A percentile compares a stretch with the other conserved stretches of the same genome.
Evolutionary conservation across 2,797 vertebrate species (phyloP).

Genomic region (Esox lucius): DNA sequence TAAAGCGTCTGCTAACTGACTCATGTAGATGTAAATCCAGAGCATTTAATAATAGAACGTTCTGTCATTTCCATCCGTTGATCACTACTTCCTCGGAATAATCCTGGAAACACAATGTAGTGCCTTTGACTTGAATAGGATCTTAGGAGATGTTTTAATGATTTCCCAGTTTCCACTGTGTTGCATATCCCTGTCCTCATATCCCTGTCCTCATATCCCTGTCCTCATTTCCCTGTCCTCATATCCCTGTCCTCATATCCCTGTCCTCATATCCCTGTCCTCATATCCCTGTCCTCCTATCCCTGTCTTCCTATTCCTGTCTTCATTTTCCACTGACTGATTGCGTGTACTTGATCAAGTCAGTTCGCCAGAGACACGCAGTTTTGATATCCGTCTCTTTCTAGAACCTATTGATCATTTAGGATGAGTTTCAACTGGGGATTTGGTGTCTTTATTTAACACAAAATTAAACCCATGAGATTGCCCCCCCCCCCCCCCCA

Average conservation of each 20-base stretch:
- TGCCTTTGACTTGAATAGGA: background rate
- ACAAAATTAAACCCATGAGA: slow-evolving; percentile 41
- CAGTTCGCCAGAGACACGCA: background rate
- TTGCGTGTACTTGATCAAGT: background rate
- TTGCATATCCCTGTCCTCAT: slow-evolving; percentile 1
- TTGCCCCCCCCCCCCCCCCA: slow-evolving; percentile 40
- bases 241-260: background rate
- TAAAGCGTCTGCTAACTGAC: slow-evolving; percentile 17
- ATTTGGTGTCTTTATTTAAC: slow-evolving; percentile 6
- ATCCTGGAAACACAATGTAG: background rate
- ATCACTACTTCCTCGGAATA: background rate
- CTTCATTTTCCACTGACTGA: background rate
- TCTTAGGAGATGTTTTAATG: background rate
- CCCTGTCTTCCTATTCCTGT: no score
- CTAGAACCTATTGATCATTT: slow-evolving; percentile 40
- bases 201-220: background rate
- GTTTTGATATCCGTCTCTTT: background rate
- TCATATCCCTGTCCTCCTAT: background rate
- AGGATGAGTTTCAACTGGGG: slow-evolving; percentile 20
- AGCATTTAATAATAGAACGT: slow-evolving; percentile 43
- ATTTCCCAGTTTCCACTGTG: background rate
- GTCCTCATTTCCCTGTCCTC: no score
- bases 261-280: background rate
- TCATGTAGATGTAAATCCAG: slow-evolving; percentile 20
- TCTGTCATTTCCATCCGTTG: slow-evolving; percentile 5